Evolutionary conservation across 2,888 invertebrate species (phyloP), one percentile per base, ranked within the genome.

Genomic region (Myopa testacea): DNA sequence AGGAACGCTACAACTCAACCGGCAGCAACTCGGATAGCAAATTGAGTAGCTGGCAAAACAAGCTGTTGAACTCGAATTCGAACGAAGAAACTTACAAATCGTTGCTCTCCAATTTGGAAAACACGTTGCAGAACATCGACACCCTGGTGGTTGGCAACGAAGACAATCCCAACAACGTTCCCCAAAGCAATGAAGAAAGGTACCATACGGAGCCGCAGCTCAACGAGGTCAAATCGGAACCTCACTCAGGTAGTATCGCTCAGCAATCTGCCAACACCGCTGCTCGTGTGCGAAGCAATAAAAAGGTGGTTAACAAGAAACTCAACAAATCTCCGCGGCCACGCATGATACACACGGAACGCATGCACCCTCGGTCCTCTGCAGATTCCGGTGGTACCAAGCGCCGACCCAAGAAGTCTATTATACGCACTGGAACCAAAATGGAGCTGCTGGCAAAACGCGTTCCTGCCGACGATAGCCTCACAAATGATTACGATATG

Each of bases 271-370:
- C 37, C 34, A 65, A 38, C 65, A 65, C 78, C 55, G 78, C 71
- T 5, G 80, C 82, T 2, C 81, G 65, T 76, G 79, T 80, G 77
- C 87, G 86, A 26, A 86, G 87, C 78, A 86, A 87, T 38, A 83
- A 81, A 60, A 63, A 60, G 81, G 79, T 67, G n/a, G 40, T 38
- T 8, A 26, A 45, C 75, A 26, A 37, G 74, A 55, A 60, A 73
- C 4, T 14, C 4, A 6, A 12, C 3, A 71, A 81, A 40, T 71
- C 83, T 55, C 1, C 55, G 1, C 90, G 94, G 50, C 94, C 94
- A 4, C 93, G 93, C 84, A 94, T 95, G 94, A 95, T 95, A 82
- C 94, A 94, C 86, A 95, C 95, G 0, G 93, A 93, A 85, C 93
- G 93, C 83, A 91, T 92, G 70, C 88, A 91, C 55, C 90, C 91